phyloP scores from a whole-genome alignment of 2,888 invertebrate genomes.

The Liposcelis brunnea region DNA sequence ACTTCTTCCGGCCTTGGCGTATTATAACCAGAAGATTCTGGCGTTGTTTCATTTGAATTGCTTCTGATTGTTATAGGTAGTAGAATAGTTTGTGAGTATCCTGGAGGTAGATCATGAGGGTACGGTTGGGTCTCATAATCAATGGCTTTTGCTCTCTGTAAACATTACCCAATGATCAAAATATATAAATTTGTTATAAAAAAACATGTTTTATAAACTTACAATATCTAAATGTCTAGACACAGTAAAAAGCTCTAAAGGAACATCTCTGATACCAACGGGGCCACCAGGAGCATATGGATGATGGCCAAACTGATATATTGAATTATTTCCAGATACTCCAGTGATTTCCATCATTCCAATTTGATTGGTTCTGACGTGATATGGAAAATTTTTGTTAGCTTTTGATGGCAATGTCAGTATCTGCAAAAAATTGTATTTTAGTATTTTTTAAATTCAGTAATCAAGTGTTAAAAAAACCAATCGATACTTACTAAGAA shows the following conservation, averaged over 20 bases:
- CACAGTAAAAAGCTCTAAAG: slow-evolving; percentile 20
- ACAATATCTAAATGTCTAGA: slow-evolving; percentile 18
- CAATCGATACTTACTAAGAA: slow-evolving; percentile 39
- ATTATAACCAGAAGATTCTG: not conserved
- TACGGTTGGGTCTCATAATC: slow-evolving; percentile 2
- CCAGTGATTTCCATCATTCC: slow-evolving; percentile 47
- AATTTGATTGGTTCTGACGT: slow-evolving; percentile 71
- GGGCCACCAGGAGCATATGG: slow-evolving; percentile 38
- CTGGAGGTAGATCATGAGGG: not conserved
- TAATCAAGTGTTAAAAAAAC: not conserved
- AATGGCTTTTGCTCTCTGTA: not conserved
- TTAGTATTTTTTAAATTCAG: not conserved
- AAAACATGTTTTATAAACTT: not conserved
- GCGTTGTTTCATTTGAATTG: not conserved
- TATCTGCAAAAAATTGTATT: slow-evolving; percentile 31
- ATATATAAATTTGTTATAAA: not conserved
- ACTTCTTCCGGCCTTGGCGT: not conserved
- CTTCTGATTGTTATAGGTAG: slow-evolving; percentile 3
- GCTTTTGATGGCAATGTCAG: slow-evolving; percentile 70
- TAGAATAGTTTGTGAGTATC: slow-evolving; percentile 3
- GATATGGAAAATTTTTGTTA: slow-evolving; percentile 80
- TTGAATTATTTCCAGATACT: slow-evolving; percentile 28
- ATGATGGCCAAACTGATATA: slow-evolving; percentile 44
- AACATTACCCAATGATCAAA: not conserved
- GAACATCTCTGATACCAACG: slow-evolving; percentile 10